Percentiles rank a stretch among this genome's conserved stretches.
These are phyloP conservation scores for Apomyelois bistriatella DNA, from an alignment of 2,888 invertebrate species.

Conservation along the genomic window DNA sequence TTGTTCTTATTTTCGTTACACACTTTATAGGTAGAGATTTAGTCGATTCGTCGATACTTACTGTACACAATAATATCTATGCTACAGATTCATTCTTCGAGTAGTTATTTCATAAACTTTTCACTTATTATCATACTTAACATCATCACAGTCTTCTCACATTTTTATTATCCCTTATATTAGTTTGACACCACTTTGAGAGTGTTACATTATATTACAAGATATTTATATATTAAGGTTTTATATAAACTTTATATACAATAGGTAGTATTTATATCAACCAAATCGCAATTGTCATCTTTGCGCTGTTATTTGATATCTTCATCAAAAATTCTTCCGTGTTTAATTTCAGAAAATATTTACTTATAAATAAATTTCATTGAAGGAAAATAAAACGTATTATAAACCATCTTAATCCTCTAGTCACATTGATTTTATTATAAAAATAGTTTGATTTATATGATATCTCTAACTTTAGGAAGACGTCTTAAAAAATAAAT, in stretches of 20 bases:
- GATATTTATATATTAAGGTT: conserved; percentile 17
- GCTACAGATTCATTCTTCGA: conserved; percentile 25
- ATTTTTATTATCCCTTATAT: conserved; percentile 45
- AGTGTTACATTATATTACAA: conserved; percentile 23
- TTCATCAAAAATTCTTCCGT: no score
- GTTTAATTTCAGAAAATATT: no score
- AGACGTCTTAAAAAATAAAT: conserved; percentile 5
- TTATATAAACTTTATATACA: conserved; percentile 11
- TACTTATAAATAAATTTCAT: not conserved
- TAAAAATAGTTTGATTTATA: conserved; percentile 2
- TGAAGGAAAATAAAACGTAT: not conserved
- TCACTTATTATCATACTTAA: conserved; percentile 53
- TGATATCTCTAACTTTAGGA: not conserved
- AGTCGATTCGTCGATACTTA: conserved; percentile 13
- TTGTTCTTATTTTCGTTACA: no score
- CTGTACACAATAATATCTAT: conserved; percentile 11
- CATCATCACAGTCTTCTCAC: conserved; percentile 79
- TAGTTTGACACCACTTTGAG: conserved; percentile 41
- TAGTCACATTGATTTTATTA: not conserved
- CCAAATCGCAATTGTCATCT: no score
- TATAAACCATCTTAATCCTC: not conserved
- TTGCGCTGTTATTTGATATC: no score
- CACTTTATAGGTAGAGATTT: not conserved
- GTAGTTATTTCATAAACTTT: conserved; percentile 35
- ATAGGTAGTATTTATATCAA: not conserved